Conservation (phyloP, 2,888 invertebrate genomes). For the Phyto melanocephala region DNA sequence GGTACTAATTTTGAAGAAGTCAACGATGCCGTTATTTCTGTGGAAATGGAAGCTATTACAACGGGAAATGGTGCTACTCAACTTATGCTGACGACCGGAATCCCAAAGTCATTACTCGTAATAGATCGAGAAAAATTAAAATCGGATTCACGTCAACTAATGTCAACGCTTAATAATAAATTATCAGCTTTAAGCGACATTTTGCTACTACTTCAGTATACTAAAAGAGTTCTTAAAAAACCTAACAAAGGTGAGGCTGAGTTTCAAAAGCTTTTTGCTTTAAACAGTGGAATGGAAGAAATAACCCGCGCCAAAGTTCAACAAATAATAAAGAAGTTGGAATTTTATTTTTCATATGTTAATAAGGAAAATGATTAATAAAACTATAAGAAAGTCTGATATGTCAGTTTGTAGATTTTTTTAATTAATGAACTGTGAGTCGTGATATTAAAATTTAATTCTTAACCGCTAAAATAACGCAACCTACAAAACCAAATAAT, state of each 20-base stretch:
- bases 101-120: slow-evolving; percentile 73
- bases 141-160: slow-evolving; percentile 82
- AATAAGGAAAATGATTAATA: slow-evolving; percentile 50
- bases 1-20: slow-evolving; percentile 84
- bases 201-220: slow-evolving; percentile 80
- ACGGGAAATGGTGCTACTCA: slow-evolving; percentile 77
- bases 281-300: slow-evolving; percentile 79
- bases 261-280: slow-evolving; percentile 81
- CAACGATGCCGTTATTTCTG: slow-evolving; percentile 83
- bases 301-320: slow-evolving; percentile 81
- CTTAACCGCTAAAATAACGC: no score
- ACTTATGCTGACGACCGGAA: slow-evolving; percentile 24
- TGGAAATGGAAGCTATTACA: slow-evolving; percentile 81
- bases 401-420: no score
- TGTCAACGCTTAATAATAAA: slow-evolving; percentile 83
- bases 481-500: no score
- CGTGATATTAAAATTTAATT: no score
- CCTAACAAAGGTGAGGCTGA: slow-evolving; percentile 67
- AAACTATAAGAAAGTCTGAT: no score
- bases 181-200: slow-evolving; percentile 85
- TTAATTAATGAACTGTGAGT: no score
- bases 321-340: slow-evolving; percentile 83
- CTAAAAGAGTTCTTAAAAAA: slow-evolving; percentile 76
- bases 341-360: slow-evolving; percentile 85
- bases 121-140: slow-evolving; percentile 82